A percentile compares a stretch with the other conserved stretches of the same genome.
Evolutionary conservation across 1,140 invertebrate genomes (phyloP).

Genomic region (Musca domestica): DNA sequence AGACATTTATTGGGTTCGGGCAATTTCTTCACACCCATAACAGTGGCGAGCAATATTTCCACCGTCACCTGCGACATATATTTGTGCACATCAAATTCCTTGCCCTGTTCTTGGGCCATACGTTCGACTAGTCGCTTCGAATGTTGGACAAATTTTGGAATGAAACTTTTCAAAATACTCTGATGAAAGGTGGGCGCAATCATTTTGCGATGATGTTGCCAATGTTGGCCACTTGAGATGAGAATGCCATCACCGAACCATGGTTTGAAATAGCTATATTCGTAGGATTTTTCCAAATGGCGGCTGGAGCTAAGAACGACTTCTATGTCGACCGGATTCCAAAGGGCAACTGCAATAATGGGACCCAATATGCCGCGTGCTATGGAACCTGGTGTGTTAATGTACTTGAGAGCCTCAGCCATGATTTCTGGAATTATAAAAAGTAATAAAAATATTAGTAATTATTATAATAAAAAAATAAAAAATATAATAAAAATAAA

Average conservation of each 20-base stretch:
- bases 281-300: constrained; percentile 74
- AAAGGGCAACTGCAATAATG: constrained; percentile 61
- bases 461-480: no score
- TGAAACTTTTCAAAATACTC: constrained; percentile 83
- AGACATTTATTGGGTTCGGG: constrained; percentile 61
- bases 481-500: no score
- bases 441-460: no score
- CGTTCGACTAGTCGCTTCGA: constrained; percentile 65
- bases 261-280: constrained; percentile 78
- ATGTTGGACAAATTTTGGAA: constrained; percentile 81
- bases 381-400: constrained; percentile 58
- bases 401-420: constrained; percentile 49
- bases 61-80: constrained; percentile 77
- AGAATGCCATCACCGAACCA: constrained; percentile 84
- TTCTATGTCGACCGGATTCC: constrained; percentile 65
- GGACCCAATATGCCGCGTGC: constrained; percentile 61
- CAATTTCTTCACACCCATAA: constrained; percentile 65
- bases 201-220: constrained; percentile 76
- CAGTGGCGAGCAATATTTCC: constrained; percentile 78
- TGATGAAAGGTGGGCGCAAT: constrained; percentile 90
- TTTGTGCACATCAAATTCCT: constrained; percentile 77
- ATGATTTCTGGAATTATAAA: constrained; percentile 55
- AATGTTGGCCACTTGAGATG: constrained; percentile 77
- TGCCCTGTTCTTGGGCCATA: constrained; percentile 60
- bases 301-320: constrained; percentile 65